phyloP scores from a whole-genome alignment of 2,113 vertebrate genomes.

The Siniperca chuatsi region DNA sequence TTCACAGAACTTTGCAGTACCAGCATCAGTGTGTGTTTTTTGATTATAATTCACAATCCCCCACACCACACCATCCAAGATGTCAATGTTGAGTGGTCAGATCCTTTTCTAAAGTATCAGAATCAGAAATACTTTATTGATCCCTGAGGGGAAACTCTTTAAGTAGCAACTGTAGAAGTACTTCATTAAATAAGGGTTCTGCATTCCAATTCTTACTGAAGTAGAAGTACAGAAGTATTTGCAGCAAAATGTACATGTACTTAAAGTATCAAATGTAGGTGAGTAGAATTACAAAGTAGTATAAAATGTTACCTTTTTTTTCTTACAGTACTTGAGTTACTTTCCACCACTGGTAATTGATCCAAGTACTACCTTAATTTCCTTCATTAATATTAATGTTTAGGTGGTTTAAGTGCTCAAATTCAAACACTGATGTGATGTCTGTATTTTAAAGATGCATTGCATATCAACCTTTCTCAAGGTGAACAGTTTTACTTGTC shows the following conservation, averaged over 20 bases:
- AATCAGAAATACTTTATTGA: too few species aligned
- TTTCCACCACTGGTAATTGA: not conserved
- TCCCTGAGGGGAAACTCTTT: too few species aligned
- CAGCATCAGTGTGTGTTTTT: not conserved
- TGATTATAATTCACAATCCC: not conserved
- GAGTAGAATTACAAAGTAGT: too few species aligned
- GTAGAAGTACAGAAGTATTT: not conserved
- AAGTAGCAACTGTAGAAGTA: too few species aligned
- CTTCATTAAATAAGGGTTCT: not conserved
- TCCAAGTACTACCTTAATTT: not conserved
- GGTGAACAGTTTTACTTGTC: constrained; percentile 20
- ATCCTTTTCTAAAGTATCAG: not conserved
- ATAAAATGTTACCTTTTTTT: not conserved
- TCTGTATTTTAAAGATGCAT: not conserved
- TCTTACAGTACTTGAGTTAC: not conserved
- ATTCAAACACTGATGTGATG: not conserved
- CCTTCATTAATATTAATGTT: not conserved
- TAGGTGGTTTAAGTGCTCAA: not conserved
- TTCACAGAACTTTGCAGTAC: not conserved
- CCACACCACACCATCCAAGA: not conserved
- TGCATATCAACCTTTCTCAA: constrained; percentile 34
- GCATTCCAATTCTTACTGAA: not conserved
- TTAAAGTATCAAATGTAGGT: not conserved
- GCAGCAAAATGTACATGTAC: not conserved
- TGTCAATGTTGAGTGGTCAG: too few species aligned